Conservation (phyloP, 2,113 vertebrate genomes). For the Casuarius casuarius region DNA sequence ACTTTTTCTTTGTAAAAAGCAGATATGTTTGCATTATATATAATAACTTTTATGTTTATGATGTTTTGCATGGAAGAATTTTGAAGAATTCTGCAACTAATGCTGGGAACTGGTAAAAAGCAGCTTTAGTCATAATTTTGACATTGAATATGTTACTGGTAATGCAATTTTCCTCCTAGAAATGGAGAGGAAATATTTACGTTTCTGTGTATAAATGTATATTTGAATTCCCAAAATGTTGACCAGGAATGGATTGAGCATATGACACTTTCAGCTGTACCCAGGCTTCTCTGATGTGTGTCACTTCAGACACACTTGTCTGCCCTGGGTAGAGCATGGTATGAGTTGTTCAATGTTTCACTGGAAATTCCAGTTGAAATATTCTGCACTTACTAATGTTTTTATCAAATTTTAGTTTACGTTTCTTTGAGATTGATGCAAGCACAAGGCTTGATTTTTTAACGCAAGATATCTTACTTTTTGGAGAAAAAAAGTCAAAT, state of each 20-base stretch:
- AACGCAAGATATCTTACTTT: constrained; percentile 87
- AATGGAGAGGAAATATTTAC: constrained; percentile 69
- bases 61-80: constrained; percentile 88
- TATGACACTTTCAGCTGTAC: constrained; percentile 84
- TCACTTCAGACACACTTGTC: constrained; percentile 74
- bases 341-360: constrained; percentile 79
- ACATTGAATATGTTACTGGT: constrained; percentile 78
- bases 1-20: constrained; percentile 78
- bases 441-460: constrained; percentile 97
- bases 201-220: constrained; percentile 84
- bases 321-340: constrained; percentile 79
- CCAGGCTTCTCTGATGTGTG: constrained; percentile 74
- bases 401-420: constrained; percentile 87
- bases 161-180: constrained; percentile 82
- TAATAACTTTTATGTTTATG: constrained; percentile 81
- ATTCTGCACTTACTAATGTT: constrained; percentile 86
- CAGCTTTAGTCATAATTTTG: constrained; percentile 77
- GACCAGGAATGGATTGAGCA: constrained; percentile 83
- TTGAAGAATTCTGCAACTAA: constrained; percentile 78
- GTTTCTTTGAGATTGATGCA: constrained; percentile 88
- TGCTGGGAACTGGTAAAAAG: constrained; percentile 77
- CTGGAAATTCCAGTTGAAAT: constrained; percentile 82
- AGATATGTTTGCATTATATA: constrained; percentile 81
- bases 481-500: constrained; percentile 74
- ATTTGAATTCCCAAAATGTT: constrained; percentile 83